Base-by-base conservation (phyloP, 2,888 invertebrate genomes). In the Rutpela maculata region DNA sequence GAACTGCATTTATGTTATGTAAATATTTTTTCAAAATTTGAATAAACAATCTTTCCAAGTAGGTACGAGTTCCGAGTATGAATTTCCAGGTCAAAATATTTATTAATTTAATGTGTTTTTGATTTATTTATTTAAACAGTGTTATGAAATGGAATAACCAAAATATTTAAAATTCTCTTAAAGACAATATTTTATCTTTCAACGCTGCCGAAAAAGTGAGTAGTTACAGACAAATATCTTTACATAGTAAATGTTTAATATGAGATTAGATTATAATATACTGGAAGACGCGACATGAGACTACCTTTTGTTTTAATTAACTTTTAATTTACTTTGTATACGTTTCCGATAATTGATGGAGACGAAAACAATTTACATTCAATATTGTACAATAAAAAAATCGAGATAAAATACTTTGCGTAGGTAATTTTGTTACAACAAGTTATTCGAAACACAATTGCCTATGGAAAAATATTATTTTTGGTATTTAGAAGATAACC, bases 21-120 rank as follows among this genome's bases (percentile, higher is more conserved):
- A 70, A 70, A 70, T 70, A 70, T 70, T 70, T 70, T 69, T 70
- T 50, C 19, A 59, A 22, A 70, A 60, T 70, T 59, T 60, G 38
- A 60, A 43, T 70, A 70, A 69, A 70, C 60, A 70, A 18, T 38
- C 70, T 59, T 60, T 57, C 19, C 43, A 12, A 67, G 31, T 55
- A 26, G 11, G n/a, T 55, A 26, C 17, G n/a, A 50, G 22, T 15
- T 22, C 2, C 22, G 9, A 59, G 18, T 12, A 59, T 0, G 59
- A 57, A 57, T 57, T 62, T 65, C 38, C 65, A 65, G 65, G 43
- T 65, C 43, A 65, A 22, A 50, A 19, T 59, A 38, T 70, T 59
- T 35, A n/a, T 57, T 57, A 59, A 69, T 69, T 1, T 69, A 35
- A 38, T 50, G 50, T 31, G 35, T 26, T 35, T 26, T 59, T 22